Percentiles rank a stretch among this genome's conserved stretches.
Conservation (phyloP, 1,140 invertebrate genomes). For the Glossosoma conforme region DNA sequence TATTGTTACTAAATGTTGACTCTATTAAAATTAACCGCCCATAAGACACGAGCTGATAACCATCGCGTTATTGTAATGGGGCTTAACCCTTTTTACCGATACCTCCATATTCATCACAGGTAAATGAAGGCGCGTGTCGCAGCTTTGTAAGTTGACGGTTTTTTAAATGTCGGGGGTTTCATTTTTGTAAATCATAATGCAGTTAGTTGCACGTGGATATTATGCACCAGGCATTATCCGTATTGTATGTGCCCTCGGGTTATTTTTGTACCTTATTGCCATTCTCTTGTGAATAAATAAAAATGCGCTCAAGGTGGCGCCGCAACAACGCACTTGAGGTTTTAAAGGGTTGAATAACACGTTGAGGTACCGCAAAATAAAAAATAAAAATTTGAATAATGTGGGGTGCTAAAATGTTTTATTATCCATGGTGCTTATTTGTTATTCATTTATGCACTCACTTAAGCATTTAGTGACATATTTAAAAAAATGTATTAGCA, state of each 20-base stretch:
- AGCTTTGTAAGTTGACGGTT: slow-evolving; percentile 18
- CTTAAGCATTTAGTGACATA: no score
- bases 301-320: slow-evolving; percentile 15
- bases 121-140: slow-evolving; percentile 27
- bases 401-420: slow-evolving; percentile 22
- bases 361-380: no score
- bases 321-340: slow-evolving; percentile 3
- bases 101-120: slow-evolving; percentile 27
- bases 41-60: slow-evolving; percentile 20
- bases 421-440: no score
- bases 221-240: neutral
- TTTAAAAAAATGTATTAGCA: no score
- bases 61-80: slow-evolving; percentile 17
- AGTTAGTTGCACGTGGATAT: neutral
- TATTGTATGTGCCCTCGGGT: slow-evolving; percentile 3
- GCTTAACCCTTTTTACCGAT: slow-evolving; percentile 18
- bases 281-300: slow-evolving; percentile 17
- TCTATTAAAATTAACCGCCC: slow-evolving; percentile 8
- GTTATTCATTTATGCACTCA: no score
- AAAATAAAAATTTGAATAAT: slow-evolving; percentile 27
- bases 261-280: neutral
- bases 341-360: slow-evolving; percentile 21
- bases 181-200: slow-evolving; percentile 14
- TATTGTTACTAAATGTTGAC: neutral
- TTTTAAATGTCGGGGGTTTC: slow-evolving; percentile 11